Base-by-base conservation (phyloP, 2,113 vertebrate species). In the Pelmatolapia mariae region DNA sequence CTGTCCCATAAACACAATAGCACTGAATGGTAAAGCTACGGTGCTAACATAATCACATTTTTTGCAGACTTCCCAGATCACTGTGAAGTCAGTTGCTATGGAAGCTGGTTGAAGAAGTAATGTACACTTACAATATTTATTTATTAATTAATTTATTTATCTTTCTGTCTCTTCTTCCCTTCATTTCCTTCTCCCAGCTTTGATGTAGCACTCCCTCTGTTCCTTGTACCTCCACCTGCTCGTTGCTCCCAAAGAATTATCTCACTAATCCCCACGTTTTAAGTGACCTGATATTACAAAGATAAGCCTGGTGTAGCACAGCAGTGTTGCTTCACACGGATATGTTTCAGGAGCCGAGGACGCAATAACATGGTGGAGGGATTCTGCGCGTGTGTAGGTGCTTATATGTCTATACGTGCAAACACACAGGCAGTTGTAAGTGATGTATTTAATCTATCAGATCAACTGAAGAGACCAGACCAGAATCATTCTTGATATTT, bases 131-230 rank as follows among this genome's bases (percentile, higher is more conserved):
- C 50, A 89, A 38, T 88, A 87, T 93, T 91, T 95, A 73, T 47
- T 73, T 1, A 11, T 47, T 68, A 15, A 47, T 73, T 68, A 6
- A 90, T 92, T 92, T 61, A 87, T 93, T 89, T 87, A 80, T 92
- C 71, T 81, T 61, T 31, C 24, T 26, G 16, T 78, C 43, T 13
- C 40, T 73, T 15, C 24, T 26, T 31, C 33, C 24, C 43, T 33
- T 57, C 18, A 13, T 89, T 81, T 83, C 52, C 59, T 45, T 76
- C 59, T 92, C 88, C 89, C 94, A 96, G 95, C 94, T 93, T 92
- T 80, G 84, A 95, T 95, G 93, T 96, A 96, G 95, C 95, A 90
- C 83, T 76, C 80, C 80, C 79, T 33, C 73, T 76, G 86, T 86
- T 68, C 80, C 86, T 66, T 45, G 24, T 82, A 86, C 82, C 88